Percentiles rank a stretch among this genome's conserved stretches.
These are phyloP conservation scores for Charaxes varanes DNA, from an alignment of 1,140 invertebrate genomes.

Conservation along the genomic window DNA sequence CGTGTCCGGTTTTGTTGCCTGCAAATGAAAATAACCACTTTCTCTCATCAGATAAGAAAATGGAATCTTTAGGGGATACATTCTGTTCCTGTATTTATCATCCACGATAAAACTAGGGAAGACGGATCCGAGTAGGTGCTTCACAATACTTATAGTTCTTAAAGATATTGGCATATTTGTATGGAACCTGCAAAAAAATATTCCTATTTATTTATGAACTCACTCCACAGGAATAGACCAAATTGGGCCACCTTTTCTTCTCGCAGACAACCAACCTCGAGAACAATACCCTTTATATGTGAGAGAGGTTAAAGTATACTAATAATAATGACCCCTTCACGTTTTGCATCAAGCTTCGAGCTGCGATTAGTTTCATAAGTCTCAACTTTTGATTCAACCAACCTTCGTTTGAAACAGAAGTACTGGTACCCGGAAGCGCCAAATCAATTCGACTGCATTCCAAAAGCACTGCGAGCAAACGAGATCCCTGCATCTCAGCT, in stretches of 20 bases:
- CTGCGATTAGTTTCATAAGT: no score
- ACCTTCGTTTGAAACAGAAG: background rate
- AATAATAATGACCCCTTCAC: no score
- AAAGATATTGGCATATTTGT: constrained; percentile 77
- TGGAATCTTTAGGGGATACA: constrained; percentile 77
- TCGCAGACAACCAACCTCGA: no score
- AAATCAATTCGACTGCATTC: no score
- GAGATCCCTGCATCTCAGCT: no score
- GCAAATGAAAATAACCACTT: constrained; percentile 88
- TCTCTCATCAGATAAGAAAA: constrained; percentile 77
- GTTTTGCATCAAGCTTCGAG: no score
- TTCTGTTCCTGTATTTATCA: constrained; percentile 69
- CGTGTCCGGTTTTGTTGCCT: constrained; percentile 94
- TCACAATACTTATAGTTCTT: constrained; percentile 54
- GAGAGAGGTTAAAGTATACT: no score
- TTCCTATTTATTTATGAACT: background rate
- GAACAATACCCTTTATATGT: no score
- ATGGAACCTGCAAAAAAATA: constrained; percentile 69
- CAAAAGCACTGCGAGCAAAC: no score
- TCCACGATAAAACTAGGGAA: constrained; percentile 69
- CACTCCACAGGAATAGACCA: background rate
- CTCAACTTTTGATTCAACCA: background rate
- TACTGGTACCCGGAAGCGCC: no score
- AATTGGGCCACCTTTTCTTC: no score
- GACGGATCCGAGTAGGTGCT: constrained; percentile 73